Conservation (phyloP, 2,797 vertebrate genomes). For the Enteromius unitaeniatus region DNA sequence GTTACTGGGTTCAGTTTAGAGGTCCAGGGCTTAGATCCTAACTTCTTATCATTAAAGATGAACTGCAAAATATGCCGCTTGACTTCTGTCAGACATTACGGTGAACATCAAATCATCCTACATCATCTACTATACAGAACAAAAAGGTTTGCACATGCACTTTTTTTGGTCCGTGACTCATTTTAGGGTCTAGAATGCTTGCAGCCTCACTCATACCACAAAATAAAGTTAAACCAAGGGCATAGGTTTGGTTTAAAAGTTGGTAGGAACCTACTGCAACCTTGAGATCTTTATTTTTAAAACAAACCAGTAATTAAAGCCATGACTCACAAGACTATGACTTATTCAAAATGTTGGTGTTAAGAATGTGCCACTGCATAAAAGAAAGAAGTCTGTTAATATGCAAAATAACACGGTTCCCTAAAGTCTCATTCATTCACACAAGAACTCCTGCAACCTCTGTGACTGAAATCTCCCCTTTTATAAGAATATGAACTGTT, state of each 20-base stretch:
- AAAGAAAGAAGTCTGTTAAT: no score
- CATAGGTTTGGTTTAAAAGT: not conserved
- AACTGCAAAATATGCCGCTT: not conserved
- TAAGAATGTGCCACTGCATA: not conserved
- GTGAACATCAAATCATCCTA: not conserved
- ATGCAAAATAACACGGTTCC: not conserved
- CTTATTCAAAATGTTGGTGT: not conserved
- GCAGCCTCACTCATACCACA: not conserved
- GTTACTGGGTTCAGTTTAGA: not conserved
- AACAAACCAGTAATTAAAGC: not conserved
- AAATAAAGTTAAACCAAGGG: not conserved
- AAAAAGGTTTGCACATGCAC: not conserved
- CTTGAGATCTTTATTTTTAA: not conserved
- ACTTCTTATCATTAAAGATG: not conserved
- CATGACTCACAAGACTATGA: constrained; percentile 6
- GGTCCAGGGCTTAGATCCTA: not conserved
- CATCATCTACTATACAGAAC: not conserved
- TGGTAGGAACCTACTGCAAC: not conserved
- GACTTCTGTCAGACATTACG: not conserved
- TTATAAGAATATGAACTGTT: not conserved
- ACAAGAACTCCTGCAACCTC: not conserved
- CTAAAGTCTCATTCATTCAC: not conserved
- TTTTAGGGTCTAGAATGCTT: not conserved
- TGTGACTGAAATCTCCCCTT: not conserved
- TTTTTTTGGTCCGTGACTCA: not conserved